Evolutionary conservation across 23 tunicate genomes (phyloP).

Genomic region (Ciona savignyi): DNA sequence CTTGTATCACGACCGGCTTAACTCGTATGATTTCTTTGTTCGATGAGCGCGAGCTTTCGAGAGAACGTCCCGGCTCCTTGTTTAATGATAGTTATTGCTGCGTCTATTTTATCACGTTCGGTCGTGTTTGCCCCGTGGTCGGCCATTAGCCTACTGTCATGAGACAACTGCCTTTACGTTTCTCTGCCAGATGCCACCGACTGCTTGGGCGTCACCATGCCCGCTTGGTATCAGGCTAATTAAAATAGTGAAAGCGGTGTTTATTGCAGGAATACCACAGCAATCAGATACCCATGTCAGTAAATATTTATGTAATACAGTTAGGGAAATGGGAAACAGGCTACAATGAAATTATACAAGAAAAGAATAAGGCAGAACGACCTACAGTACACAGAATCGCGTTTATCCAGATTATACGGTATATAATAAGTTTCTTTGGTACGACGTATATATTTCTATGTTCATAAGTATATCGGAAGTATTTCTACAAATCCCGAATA

Average conservation of each 20-base stretch:
- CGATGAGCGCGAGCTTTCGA: constrained; percentile 7
- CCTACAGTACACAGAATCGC: too few species aligned
- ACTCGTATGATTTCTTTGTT: constrained; percentile 13
- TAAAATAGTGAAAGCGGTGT: neutral
- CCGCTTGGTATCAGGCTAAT: neutral
- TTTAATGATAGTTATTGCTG: constrained; percentile 28
- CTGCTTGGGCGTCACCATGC: neutral
- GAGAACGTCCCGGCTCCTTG: constrained; percentile 9
- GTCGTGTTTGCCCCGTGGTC: constrained; percentile 13
- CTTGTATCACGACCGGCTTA: constrained; percentile 1
- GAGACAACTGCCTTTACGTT: neutral
- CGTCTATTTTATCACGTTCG: constrained; percentile 30
- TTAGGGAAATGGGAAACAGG: neutral
- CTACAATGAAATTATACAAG: neutral
- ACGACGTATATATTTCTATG: too few species aligned
- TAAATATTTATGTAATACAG: neutral
- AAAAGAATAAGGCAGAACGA: too few species aligned
- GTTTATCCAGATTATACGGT: too few species aligned
- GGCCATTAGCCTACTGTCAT: constrained; percentile 25
- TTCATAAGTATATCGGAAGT: too few species aligned
- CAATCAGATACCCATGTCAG: neutral
- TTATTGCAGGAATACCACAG: neutral
- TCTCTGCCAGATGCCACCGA: neutral
- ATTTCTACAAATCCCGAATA: too few species aligned
- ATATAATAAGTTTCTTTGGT: too few species aligned